These are phyloP conservation scores for Romanogobio albipinnatus DNA, from an alignment of 2,113 vertebrate species.

Conservation along the genomic window DNA sequence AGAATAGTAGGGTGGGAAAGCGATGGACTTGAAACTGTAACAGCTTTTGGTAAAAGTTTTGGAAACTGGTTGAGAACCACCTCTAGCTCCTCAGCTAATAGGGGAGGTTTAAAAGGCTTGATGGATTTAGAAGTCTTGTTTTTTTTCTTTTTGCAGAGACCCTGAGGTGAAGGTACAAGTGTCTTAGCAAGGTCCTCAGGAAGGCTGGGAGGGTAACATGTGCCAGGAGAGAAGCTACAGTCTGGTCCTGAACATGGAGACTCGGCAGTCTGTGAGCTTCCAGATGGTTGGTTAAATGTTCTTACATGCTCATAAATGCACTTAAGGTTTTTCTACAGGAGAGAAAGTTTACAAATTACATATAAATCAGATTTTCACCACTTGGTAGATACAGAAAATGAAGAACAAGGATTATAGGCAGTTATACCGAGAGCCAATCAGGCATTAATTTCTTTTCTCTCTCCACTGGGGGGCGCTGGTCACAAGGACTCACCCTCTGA, in stretches of 20 bases:
- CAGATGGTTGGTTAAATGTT: slow-evolving; percentile 42
- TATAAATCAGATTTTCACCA: neutral
- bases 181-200: slow-evolving; percentile 79
- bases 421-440: slow-evolving; percentile 84
- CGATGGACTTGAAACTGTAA: neutral
- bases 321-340: slow-evolving; percentile 83
- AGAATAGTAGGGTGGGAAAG: neutral
- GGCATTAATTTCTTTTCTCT: slow-evolving; percentile 83
- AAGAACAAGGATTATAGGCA: no score
- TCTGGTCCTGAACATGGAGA: neutral
- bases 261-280: neutral
- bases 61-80: slow-evolving; percentile 47
- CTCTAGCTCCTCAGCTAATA: neutral
- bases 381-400: neutral
- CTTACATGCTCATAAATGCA: slow-evolving; percentile 74
- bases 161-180: slow-evolving; percentile 62
- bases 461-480: slow-evolving; percentile 81
- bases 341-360: neutral
- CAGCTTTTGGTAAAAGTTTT: slow-evolving; percentile 40
- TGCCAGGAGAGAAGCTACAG: slow-evolving; percentile 59
- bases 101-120: slow-evolving; percentile 20
- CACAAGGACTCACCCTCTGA: slow-evolving; percentile 70
- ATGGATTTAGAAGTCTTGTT: slow-evolving; percentile 65
- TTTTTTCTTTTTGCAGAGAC: slow-evolving; percentile 51
- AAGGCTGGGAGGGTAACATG: slow-evolving; percentile 77